These are phyloP conservation scores for Nannospalax galili DNA, from an alignment of 2,113 vertebrate genomes.

Conservation along the genomic window DNA sequence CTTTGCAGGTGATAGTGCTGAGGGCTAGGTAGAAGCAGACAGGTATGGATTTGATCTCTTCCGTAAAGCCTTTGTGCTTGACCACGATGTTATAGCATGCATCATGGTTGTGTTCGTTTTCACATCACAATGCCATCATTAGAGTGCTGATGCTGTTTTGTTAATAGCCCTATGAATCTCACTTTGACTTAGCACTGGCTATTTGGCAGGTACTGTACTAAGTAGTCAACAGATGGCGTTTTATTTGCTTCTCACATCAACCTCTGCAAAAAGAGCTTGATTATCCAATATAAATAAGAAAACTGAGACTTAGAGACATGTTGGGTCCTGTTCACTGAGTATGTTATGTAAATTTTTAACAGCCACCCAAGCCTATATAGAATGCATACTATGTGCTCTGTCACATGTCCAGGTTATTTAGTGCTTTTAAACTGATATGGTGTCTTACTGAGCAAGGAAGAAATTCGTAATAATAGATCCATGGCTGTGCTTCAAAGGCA, in stretches of 20 bases:
- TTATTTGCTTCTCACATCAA: not conserved
- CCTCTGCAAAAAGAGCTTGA: not conserved
- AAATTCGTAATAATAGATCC: slow-evolving; percentile 59
- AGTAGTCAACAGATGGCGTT: not conserved
- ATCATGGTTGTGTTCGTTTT: not conserved
- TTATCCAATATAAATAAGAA: slow-evolving; percentile 2
- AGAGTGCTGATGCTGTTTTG: not conserved
- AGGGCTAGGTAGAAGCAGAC: not conserved
- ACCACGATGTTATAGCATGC: not conserved
- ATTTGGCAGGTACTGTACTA: not conserved
- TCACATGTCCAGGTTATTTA: not conserved
- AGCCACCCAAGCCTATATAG: not conserved
- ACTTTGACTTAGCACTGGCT: not conserved
- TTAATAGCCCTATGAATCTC: not conserved
- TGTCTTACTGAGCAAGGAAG: slow-evolving; percentile 7
- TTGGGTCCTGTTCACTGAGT: not conserved
- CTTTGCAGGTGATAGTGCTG: not conserved
- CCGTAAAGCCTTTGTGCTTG: not conserved
- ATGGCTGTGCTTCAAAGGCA: slow-evolving; percentile 62
- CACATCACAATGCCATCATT: not conserved
- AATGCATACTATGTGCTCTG: not conserved
- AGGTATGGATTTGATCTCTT: not conserved
- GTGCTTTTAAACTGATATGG: not conserved
- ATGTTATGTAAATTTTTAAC: not conserved
- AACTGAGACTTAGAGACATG: not conserved